Evolutionary conservation across 2,888 invertebrate species (phyloP), one percentile per base, ranked within the genome.

Genomic region (Callinectes sapidus): DNA sequence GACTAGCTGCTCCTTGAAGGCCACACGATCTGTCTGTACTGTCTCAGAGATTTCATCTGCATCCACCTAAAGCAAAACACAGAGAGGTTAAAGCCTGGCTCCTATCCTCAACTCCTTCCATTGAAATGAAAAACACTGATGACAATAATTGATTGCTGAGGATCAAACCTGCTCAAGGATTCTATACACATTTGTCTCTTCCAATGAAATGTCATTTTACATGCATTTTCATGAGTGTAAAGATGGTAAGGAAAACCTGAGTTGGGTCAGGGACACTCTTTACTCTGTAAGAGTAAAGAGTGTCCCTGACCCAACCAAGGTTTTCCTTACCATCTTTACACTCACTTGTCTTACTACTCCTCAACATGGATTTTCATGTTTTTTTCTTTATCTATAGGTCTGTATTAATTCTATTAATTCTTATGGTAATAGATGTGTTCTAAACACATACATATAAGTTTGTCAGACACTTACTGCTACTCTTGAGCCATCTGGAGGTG

Each of bases 401-500:
- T 61, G 61, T 61, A 5, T 61, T 23, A 23, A 18, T 61, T 18
- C 23, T 23, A 5, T 23, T 3, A 61, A 23, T 61, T 18, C 3
- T 48, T 48, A 5, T 48, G 48, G 48, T 48, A 48, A 48, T 0
- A 48, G 48, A 48, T 48, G 10, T 48, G 48, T 48, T 48, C 48
- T 48, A 48, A 48, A 61, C 16, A 61, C 13, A 71, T 71, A 28
- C 28, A 71, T 10, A 71, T 28, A 71, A 8, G n/a, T 28, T 28
- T 23, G 18, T 42, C 23, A 5, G 32, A 35, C 28, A 95, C 96
- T 96, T 96, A 97, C 97, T 92, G 96, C 96, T 6, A 96, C 96
- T 95, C 97, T 96, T 85, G 96, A 96, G 48, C 97, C 98, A 95
- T 98, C 97, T 0, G 98, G 98, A 0, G 98, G 97, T 13, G 97